phyloP scores from a whole-genome alignment of 1,140 invertebrate species.

The Eubasilissa regina region DNA sequence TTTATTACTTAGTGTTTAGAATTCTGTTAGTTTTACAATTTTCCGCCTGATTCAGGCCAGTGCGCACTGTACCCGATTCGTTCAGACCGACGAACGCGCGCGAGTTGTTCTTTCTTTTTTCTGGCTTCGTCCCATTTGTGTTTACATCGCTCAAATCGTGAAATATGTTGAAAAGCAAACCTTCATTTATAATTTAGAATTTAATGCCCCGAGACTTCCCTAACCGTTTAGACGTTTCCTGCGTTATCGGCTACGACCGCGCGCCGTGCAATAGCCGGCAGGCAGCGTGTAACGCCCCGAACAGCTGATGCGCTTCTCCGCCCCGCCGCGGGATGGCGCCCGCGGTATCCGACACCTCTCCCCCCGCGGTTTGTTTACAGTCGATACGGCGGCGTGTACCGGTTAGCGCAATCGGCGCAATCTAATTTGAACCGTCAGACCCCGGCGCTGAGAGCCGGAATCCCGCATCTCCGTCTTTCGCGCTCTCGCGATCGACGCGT shows the following conservation, averaged over 20 bases:
- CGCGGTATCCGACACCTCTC: not conserved
- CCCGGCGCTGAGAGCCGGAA: slow-evolving; percentile 21
- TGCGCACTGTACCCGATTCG: too few relatives aligned
- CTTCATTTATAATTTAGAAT: too few relatives aligned
- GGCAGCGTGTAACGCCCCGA: slow-evolving; percentile 24
- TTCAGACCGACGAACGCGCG: too few relatives aligned
- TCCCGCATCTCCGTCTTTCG: not conserved
- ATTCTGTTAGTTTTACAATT: too few relatives aligned
- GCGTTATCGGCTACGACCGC: not conserved
- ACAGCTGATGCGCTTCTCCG: slow-evolving; percentile 41
- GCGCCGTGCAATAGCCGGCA: not conserved
- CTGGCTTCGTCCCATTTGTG: too few relatives aligned
- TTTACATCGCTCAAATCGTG: too few relatives aligned
- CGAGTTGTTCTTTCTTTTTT: too few relatives aligned
- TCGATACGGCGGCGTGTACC: slow-evolving; percentile 36
- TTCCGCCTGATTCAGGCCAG: not conserved
- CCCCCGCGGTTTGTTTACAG: slow-evolving; percentile 50
- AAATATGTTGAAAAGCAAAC: too few relatives aligned
- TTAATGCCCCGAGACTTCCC: too few relatives aligned
- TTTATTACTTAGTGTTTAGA: not conserved
- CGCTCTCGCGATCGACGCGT: slow-evolving; percentile 12
- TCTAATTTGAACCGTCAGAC: slow-evolving; percentile 39
- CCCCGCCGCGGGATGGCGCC: slow-evolving; percentile 35
- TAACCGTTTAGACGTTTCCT: too few relatives aligned
- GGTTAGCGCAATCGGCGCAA: slow-evolving; percentile 20